Evolutionary conservation across 2,888 invertebrate species (phyloP), one percentile per base, ranked within the genome.

Genomic region (Cephus runcator): DNA sequence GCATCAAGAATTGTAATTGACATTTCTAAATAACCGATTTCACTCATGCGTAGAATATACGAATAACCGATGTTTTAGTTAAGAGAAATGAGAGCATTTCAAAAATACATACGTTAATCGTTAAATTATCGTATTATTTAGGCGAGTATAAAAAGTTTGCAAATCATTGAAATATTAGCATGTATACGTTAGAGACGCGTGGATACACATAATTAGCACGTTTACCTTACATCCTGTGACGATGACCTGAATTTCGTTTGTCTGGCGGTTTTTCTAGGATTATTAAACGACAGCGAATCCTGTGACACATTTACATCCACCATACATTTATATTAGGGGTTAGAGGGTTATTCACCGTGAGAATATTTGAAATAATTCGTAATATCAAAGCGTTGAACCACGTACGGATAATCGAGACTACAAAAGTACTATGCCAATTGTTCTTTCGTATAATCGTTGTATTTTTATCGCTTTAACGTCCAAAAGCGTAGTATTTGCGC

Each of bases 1-100:
- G 71, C 15, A 34, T 1, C 31, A 31, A 23, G 71, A 71, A 71
- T 34, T 30, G 31, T 31, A 71, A 71, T 34, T 71, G 56, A 31
- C 71, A 71, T 71, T 71, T 71, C 71, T 71, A 34, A 71, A 71
- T 71, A 71, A 71, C 71, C 31, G 71, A 71, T 31, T 33, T 23
- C 56, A 23, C 4, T 56, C 23, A 56, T 56, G 23, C 23, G 23
- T 23, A 6, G 56, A 56, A 56, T 23, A 56, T 56, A 6, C 56
- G 56, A 56, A 56, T 56, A 56, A 56, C 15, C 56, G 23, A 23
- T 9, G 2, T 23, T 56, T 56, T 9, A 9, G 23, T 56, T 56
- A 9, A 56, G 23, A 23, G 56, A 56, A 56, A 56, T 9, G 56
- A 56, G 56, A 56, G 23, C 23, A 23, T 9, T 56, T 56, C 23